A percentile compares a stretch with the other conserved stretches of the same genome.
These are phyloP conservation scores for Pandemis heparana DNA, from an alignment of 2,888 invertebrate genomes.

Conservation along the genomic window DNA sequence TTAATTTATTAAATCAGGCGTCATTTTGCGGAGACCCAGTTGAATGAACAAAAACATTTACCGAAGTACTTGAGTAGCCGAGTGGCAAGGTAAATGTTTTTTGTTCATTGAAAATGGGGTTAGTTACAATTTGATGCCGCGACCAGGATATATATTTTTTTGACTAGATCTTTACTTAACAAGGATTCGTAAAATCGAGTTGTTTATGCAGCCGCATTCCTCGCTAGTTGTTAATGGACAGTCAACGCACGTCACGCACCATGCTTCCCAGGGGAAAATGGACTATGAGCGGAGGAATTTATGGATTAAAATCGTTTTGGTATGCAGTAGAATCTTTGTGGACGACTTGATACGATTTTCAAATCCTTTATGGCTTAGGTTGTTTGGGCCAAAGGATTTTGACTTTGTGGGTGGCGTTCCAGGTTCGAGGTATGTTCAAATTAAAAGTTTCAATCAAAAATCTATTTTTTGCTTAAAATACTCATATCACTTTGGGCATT, in stretches of 20 bases:
- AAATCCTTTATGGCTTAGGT: neutral
- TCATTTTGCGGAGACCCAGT: too few relatives aligned
- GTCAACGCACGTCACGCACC: conserved; percentile 25
- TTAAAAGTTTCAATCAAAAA: neutral
- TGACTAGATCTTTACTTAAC: neutral
- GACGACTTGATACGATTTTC: conserved; percentile 4
- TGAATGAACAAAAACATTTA: too few relatives aligned
- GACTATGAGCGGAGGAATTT: neutral
- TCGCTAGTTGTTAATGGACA: conserved; percentile 45
- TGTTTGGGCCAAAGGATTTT: neutral
- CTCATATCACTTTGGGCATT: neutral
- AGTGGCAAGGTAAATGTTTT: too few relatives aligned
- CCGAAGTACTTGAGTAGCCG: too few relatives aligned
- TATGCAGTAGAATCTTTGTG: neutral
- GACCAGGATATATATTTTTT: neutral
- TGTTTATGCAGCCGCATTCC: conserved; percentile 19
- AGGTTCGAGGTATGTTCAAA: neutral
- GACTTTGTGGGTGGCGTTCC: neutral
- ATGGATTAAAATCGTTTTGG: conserved; percentile 5
- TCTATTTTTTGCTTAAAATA: neutral
- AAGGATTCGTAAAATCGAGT: neutral
- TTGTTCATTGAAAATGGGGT: neutral
- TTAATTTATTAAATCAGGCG: too few relatives aligned
- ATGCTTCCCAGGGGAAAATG: neutral
- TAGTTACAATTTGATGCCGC: neutral